Evolutionary conservation across 2,888 invertebrate species (phyloP).

Genomic region (Pimpla rufipes): DNA sequence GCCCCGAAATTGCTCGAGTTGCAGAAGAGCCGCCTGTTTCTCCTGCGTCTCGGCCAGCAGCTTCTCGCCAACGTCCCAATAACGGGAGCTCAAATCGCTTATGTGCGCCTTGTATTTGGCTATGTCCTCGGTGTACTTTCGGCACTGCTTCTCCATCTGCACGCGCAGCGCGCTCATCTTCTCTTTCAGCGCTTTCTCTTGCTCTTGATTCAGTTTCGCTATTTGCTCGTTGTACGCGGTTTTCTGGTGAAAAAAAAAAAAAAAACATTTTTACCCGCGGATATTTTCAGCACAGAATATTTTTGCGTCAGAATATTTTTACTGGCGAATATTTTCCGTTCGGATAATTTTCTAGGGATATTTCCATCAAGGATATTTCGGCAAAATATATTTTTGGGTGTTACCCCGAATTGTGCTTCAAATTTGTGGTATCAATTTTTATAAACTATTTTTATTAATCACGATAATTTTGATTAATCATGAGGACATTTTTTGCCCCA

Average conservation of each 20-base stretch:
- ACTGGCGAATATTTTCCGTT: too few relatives aligned
- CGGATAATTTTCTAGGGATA: too few relatives aligned
- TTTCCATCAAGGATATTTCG: too few relatives aligned
- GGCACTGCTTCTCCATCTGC: constrained; percentile 82
- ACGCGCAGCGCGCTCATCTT: constrained; percentile 84
- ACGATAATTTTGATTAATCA: too few relatives aligned
- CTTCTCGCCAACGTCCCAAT: constrained; percentile 89
- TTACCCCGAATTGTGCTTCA: too few relatives aligned
- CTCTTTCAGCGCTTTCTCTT: constrained; percentile 86
- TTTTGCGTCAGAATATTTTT: too few relatives aligned
- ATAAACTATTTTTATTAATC: too few relatives aligned
- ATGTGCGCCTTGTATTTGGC: constrained; percentile 87
- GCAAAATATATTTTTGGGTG: too few relatives aligned
- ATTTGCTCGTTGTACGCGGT: constrained; percentile 88
- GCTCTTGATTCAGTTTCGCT: constrained; percentile 86
- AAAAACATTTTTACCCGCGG: too few relatives aligned
- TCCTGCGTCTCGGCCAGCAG: constrained; percentile 87
- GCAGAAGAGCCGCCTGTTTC: constrained; percentile 86
- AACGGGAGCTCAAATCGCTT: constrained; percentile 86
- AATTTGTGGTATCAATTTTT: too few relatives aligned
- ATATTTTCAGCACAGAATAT: too few relatives aligned
- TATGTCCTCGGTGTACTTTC: constrained; percentile 81
- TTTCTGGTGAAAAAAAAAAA: constrained; percentile 80
- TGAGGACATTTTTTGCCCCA: too few relatives aligned
- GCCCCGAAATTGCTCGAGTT: constrained; percentile 76